These are phyloP conservation scores for Cecidostiba fungosa DNA, from an alignment of 2,888 invertebrate species.

Conservation along the genomic window DNA sequence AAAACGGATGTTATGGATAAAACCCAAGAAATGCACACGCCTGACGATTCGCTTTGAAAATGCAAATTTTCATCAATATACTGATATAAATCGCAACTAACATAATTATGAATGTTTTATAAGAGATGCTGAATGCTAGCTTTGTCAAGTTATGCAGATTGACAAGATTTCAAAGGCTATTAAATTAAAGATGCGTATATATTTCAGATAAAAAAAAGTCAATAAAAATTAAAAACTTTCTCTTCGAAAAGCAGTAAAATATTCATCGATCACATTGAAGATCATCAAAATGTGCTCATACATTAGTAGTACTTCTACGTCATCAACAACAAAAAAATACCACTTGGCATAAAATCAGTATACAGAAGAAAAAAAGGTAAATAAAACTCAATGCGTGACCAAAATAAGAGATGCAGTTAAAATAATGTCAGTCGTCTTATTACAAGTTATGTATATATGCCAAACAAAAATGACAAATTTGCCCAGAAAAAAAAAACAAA, in stretches of 20 bases:
- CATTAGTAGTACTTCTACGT: not conserved
- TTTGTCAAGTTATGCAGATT: not conserved
- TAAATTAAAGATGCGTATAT: not conserved
- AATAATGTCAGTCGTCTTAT: not conserved
- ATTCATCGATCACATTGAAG: not conserved
- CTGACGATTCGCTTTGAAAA: slow-evolving; percentile 32
- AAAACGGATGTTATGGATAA: slow-evolving; percentile 17
- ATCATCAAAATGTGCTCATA: not conserved
- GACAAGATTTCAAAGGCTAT: not conserved
- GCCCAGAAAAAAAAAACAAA: slow-evolving; percentile 33
- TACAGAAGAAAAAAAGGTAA: slow-evolving; percentile 15
- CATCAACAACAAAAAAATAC: not conserved
- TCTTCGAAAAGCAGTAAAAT: not conserved
- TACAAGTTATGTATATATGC: not conserved
- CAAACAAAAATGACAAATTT: slow-evolving; percentile 44
- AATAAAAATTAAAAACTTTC: not conserved
- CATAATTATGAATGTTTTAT: not conserved
- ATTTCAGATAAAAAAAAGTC: not conserved
- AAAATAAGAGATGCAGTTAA: slow-evolving; percentile 41
- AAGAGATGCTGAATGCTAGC: not conserved
- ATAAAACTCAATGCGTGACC: slow-evolving; percentile 16
- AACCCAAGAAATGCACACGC: slow-evolving; percentile 22
- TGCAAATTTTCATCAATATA: slow-evolving; percentile 34
- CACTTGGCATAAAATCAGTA: slow-evolving; percentile 1
- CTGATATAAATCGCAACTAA: not conserved